phyloP scores from a whole-genome alignment of 92 coral and sea anemone species.

The Zoanthus sansibaricus region DNA sequence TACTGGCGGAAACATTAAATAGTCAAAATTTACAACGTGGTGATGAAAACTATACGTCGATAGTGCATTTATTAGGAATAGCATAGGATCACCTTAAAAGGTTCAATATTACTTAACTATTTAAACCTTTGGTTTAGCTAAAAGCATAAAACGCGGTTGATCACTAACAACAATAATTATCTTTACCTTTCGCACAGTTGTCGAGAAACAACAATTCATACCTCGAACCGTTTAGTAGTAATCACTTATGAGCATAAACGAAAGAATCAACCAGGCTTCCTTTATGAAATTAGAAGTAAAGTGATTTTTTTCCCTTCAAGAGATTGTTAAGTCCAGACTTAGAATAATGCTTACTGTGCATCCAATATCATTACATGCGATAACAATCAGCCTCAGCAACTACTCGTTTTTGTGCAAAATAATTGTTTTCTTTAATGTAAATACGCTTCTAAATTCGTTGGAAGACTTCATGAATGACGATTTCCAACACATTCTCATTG shows the following conservation, averaged over 20 bases:
- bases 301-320: not conserved
- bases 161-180: conserved; percentile 5
- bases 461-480: no score
- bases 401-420: no score
- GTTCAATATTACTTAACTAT: conserved; percentile 10
- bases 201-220: not conserved
- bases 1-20: conserved; percentile 52
- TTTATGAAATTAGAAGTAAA: not conserved
- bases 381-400: no score
- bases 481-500: no score
- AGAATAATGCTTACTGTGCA: no score
- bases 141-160: conserved; percentile 6
- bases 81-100: not conserved
- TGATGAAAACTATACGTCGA: conserved; percentile 17
- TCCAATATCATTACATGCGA: no score
- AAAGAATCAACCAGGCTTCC: not conserved
- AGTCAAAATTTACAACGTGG: not conserved
- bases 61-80: not conserved
- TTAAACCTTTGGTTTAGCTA: conserved; percentile 20
- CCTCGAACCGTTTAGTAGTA: no score
- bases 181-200: not conserved
- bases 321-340: not conserved
- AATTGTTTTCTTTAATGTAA: no score
- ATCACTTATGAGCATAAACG: not conserved
- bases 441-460: no score